Evolutionary conservation across 2,113 vertebrate species (phyloP), one percentile per base, ranked within the genome.

Genomic region (Anarhynchus alexandrinus): DNA sequence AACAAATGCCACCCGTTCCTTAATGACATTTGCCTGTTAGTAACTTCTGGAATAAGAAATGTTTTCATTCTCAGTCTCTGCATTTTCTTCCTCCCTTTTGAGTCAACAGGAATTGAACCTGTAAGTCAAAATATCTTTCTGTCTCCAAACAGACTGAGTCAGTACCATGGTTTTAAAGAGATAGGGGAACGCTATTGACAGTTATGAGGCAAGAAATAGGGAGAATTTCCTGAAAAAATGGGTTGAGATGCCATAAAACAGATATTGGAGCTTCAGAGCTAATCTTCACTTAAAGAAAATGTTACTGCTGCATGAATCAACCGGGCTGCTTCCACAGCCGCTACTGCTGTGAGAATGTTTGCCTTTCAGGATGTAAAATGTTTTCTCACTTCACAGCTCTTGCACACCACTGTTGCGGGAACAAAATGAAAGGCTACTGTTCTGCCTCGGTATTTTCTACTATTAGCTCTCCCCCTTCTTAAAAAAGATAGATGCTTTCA

Each of bases 41-140:
- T 55, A 89, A 70, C 78, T 96, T 74, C 97, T 96, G 95, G 96
- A 96, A 94, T 96, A 96, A 94, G 77, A 97, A 93, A 96, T 93
- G 69, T 96, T 97, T 98, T 96, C 82, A n/a, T 91, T 89, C 70
- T 95, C 59, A 65, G 62, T 27, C 54, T 92, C 47, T 3, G 40
- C 61, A 71, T 96, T 94, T 88, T 91, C 61, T 97, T 97, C 88
- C 90, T 97, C 74, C 49, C 73, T 82, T 88, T 81, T 72, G 78
- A 92, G 73, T 95, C 95, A 97, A 96, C 72, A 96, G 91, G 93
- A 98, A 94, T 51, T 97, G 93, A 97, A 97, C 93, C 93, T 97
- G 38, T 80, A 96, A 97, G 84, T 94, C 90, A 94, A 94, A 97
- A 96, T 54, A 94, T 42, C 88, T 96, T 97, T 97, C 92, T 96